Conservation (phyloP, 2,797 vertebrate genomes). For the Aselliscus stoliczkanus region DNA sequence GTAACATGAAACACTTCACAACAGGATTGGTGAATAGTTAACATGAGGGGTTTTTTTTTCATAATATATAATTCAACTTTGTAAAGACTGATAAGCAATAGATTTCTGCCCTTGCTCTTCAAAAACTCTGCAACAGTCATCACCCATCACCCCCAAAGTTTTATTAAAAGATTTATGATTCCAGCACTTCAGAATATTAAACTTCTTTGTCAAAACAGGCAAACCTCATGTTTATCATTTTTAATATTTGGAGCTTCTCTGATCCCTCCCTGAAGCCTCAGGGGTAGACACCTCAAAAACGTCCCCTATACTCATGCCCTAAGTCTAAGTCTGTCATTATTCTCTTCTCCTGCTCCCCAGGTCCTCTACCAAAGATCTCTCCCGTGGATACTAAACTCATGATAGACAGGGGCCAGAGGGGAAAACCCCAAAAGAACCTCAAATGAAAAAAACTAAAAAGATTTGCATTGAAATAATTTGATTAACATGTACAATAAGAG, state of each 20-base stretch:
- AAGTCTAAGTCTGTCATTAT: neutral
- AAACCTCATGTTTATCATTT: neutral
- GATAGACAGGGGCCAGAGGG: neutral
- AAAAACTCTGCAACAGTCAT: neutral
- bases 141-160: neutral
- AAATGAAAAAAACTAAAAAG: neutral
- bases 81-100: neutral
- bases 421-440: neutral
- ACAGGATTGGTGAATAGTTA: neutral
- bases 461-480: neutral
- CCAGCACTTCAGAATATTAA: neutral
- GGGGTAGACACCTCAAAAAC: neutral
- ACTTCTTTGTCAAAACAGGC: neutral
- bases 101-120: neutral
- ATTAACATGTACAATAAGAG: neutral
- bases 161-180: neutral
- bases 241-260: neutral
- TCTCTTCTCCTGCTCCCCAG: neutral
- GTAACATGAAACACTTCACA: neutral
- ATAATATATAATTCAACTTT: neutral
- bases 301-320: neutral
- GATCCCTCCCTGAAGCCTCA: neutral
- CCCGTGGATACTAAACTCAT: neutral
- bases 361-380: neutral
- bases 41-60: neutral